A percentile compares a stretch with the other conserved stretches of the same genome.
Evolutionary conservation across 1,140 invertebrate genomes (phyloP).

Genomic region (Bombus impatiens): DNA sequence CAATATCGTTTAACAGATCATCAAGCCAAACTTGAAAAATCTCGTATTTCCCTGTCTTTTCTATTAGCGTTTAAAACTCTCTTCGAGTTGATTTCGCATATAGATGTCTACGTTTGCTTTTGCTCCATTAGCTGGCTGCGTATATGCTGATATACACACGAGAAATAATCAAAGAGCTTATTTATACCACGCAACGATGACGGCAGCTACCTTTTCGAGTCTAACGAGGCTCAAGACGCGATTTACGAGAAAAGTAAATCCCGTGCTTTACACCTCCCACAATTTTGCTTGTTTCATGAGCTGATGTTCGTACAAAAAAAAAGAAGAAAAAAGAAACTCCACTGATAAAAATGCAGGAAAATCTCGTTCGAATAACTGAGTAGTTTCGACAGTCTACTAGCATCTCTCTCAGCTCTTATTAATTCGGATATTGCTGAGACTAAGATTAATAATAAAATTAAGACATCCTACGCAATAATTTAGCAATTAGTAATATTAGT

Average conservation of each 20-base stretch:
- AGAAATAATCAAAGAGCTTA: conserved; percentile 2
- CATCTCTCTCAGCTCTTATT: no score
- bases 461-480: not conserved
- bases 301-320: not conserved
- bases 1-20: no score
- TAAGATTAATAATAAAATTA: not conserved
- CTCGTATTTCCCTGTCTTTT: no score
- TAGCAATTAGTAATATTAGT: not conserved
- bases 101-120: not conserved
- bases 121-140: not conserved
- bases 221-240: not conserved
- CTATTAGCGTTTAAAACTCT: not conserved
- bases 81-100: not conserved
- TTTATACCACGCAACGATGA: conserved; percentile 2
- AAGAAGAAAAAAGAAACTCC: not conserved
- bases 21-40: no score
- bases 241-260: not conserved
- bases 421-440: no score
- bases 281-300: not conserved
- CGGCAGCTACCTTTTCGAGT: not conserved
- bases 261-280: not conserved
- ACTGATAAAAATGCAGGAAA: not conserved
- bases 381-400: no score
- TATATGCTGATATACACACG: not conserved
- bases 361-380: no score